Base-by-base conservation (phyloP, 2,888 invertebrate genomes). In the Tineola bisselliella region DNA sequence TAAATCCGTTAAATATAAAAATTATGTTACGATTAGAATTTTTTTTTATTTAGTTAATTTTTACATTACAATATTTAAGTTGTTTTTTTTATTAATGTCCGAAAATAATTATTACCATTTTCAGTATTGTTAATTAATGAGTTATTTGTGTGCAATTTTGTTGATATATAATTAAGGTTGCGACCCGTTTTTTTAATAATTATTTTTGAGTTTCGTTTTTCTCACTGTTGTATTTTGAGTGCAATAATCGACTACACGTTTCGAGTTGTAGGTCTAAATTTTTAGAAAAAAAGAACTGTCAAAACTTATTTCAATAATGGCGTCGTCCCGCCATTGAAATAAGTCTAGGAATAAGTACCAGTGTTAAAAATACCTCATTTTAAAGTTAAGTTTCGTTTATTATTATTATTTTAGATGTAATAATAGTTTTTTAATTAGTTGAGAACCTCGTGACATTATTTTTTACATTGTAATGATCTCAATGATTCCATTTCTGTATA, bases 401-500 rank as follows among this genome's bases (percentile, higher is more conserved):
- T 86, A 86, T 87, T 86, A 86, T 81, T 78, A 18, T 79, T 74
- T 74, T 76, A 75, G 74, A 74, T 69, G 69, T 68, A 54, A 10
- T 68, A 71, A 72, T 8, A n/a, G 44, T 44, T 44, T 8, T 43
- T 69, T 70, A 75, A 70, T 71, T 25, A n/a, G 56, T 6, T 54
- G 54, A 5, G 72, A 75, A 81, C 76, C 77, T 77, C 77, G 73
- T 77, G 75, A 81, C 79, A 77, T 75, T 77, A 72, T 69, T 73
- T 70, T 73, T 73, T 70, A 69, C 69, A 74, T 69, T 74, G 75
- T 76, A 76, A 82, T 84, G 86, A 87, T 87, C 86, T 87, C 86
- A 86, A 81, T 79, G 81, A 86, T 84, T 87, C 86, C 86, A 83
- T 84, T 79, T 81, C 75, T 84, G 83, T 86, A 86, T 76, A 84